Base-by-base conservation (phyloP, 2,888 invertebrate genomes). In the Aromia moschata region DNA sequence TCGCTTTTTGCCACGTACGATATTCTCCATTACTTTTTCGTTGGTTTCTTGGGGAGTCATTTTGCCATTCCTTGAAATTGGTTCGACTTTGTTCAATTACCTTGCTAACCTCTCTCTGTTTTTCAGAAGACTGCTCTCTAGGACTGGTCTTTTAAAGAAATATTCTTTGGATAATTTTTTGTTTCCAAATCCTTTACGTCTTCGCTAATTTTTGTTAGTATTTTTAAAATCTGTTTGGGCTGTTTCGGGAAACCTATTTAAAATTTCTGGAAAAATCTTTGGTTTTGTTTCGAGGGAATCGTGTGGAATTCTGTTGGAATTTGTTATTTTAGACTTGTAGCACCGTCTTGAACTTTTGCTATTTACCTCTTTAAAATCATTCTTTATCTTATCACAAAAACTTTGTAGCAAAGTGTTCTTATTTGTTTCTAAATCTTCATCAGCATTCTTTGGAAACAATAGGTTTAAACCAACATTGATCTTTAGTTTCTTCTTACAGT, bases 151-250 rank as follows among this genome's bases (percentile, higher is more conserved):
- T n/a, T n/a, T n/a, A n/a, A n/a, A n/a, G n/a, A n/a, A n/a, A n/a
- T n/a, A n/a, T n/a, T 5, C 14, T 25, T 9, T 55, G 46, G 9
- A 17, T 31, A 9, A 55, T 46, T 30, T 16, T 46, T 9, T 1
- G 1, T 31, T n/a, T 46, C 25, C 12, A 55, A 20, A 18, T 46
- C 46, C 9, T 33, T 46, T n/a, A 46, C 46, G 12, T 46, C 17
- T 17, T 40, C 40, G 10, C 46, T 20, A 31, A 55, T 46, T 31
- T 30, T 46, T 11, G 11, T 55, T 30, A 4, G 46, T 47, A 18
- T 36, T 30, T 31, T 45, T 37, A 45, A 55, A 55, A 9, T 55
- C 55, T 1, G 10, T 17, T 33, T 15, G 12, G 18, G 11, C 30
- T 1, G 16, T 55, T n/a, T 33, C 12, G 9, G 33, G 11, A 30